A percentile compares a stretch with the other conserved stretches of the same genome.
These are phyloP conservation scores for Tamandua tetradactyla DNA, from an alignment of 2,797 vertebrate species.

Conservation along the genomic window DNA sequence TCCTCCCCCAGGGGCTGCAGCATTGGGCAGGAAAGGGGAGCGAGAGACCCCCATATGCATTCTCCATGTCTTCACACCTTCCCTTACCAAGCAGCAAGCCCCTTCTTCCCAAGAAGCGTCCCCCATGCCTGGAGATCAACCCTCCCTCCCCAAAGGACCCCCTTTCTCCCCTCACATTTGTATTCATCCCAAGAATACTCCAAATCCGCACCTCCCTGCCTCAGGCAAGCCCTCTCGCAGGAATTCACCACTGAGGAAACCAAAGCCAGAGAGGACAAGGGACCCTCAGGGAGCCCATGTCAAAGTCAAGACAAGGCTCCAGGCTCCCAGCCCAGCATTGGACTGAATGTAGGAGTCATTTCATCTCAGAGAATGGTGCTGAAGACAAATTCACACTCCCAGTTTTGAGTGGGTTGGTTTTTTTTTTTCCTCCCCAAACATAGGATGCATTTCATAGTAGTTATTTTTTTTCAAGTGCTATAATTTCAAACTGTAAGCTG, in stretches of 20 bases:
- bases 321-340: neutral
- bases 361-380: slow-evolving; percentile 32
- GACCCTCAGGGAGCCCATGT: neutral
- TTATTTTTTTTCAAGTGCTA: slow-evolving; percentile 74
- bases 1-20: slow-evolving; percentile 66
- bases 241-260: neutral
- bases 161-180: neutral
- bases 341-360: slow-evolving; percentile 3
- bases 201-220: neutral
- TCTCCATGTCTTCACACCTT: neutral
- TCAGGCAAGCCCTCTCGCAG: neutral
- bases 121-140: neutral
- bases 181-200: neutral
- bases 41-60: neutral
- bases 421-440: slow-evolving; percentile 51
- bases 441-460: slow-evolving; percentile 77
- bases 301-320: neutral
- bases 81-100: neutral
- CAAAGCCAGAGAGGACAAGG: neutral
- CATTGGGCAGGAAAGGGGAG: slow-evolving; percentile 56
- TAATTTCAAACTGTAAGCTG: slow-evolving; percentile 72
- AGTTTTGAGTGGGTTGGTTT: slow-evolving; percentile 68
- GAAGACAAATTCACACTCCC: slow-evolving; percentile 62
- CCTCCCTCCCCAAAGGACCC: neutral
- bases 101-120: neutral